A percentile compares a stretch with the other conserved stretches of the same genome.
These are phyloP conservation scores for Rhorus exstirpatorius DNA, from an alignment of 2,888 invertebrate species.

Conservation along the genomic window DNA sequence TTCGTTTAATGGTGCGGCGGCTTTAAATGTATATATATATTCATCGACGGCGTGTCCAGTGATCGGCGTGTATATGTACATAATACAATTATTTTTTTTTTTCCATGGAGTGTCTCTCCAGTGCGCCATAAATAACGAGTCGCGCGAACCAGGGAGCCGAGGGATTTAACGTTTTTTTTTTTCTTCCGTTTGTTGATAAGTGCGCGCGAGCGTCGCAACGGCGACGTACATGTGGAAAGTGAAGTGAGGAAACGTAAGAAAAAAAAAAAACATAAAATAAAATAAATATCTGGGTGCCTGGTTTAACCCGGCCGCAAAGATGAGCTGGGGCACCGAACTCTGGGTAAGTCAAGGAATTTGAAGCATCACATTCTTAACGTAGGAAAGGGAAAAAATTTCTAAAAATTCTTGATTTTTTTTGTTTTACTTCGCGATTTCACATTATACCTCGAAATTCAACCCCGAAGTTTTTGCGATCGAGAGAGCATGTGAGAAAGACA, in stretches of 20 bases:
- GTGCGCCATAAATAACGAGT: conserved; percentile 60
- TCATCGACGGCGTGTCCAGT: conserved; percentile 51
- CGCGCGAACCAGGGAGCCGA: conserved; percentile 4
- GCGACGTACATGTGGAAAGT: conserved; percentile 68
- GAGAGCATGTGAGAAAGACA: conserved; percentile 11
- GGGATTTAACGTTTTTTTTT: conserved; percentile 35
- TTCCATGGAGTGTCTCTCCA: conserved; percentile 57
- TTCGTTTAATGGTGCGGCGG: conserved; percentile 75
- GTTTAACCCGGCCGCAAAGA: conserved; percentile 83
- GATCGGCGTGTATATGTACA: conserved; percentile 46
- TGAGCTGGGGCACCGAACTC: conserved; percentile 87
- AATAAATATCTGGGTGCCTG: conserved; percentile 73
- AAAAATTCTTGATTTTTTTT: background rate
- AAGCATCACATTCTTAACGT: no score
- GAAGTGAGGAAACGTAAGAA: conserved; percentile 58
- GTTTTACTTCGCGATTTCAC: conserved; percentile 1
- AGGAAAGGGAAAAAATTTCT: background rate
- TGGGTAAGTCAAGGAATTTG: conserved; percentile 83
- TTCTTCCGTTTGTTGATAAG: conserved; percentile 56
- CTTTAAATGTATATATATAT: conserved; percentile 51
- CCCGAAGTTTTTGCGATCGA: conserved; percentile 25
- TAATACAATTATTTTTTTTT: conserved; percentile 16
- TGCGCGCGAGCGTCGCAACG: conserved; percentile 61
- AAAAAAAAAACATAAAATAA: conserved; percentile 43
- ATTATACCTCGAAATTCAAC: background rate